A percentile compares a stretch with the other conserved stretches of the same genome.
phyloP scores from a whole-genome alignment of 2,888 invertebrate species.

The Tetranychus piercei region DNA sequence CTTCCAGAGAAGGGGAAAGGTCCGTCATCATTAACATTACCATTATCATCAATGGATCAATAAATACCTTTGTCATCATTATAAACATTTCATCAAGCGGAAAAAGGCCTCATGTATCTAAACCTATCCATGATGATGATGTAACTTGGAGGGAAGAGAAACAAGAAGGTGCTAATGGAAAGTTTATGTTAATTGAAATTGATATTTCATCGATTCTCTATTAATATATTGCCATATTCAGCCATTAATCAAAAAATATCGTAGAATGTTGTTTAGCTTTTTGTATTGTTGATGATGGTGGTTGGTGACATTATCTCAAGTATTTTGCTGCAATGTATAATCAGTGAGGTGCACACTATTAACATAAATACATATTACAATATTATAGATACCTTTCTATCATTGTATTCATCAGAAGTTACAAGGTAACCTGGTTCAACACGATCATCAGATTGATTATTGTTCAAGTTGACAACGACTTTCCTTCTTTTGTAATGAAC shows the following conservation, averaged over 20 bases:
- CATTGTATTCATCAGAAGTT: not conserved
- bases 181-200: not conserved
- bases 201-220: not conserved
- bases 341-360: too few relatives aligned
- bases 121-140: not conserved
- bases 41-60: not conserved
- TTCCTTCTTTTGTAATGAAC: too few relatives aligned
- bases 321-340: too few relatives aligned
- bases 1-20: not conserved
- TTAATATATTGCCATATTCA: not conserved
- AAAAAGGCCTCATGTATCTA: not conserved
- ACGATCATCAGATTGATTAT: not conserved
- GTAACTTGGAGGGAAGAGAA: not conserved
- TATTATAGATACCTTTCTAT: too few relatives aligned
- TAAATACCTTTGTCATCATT: not conserved
- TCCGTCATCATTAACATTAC: not conserved
- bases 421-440: not conserved
- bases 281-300: not conserved
- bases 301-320: not conserved
- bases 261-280: not conserved
- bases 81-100: not conserved
- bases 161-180: not conserved
- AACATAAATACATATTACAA: too few relatives aligned
- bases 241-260: not conserved
- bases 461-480: too few relatives aligned